A percentile compares a stretch with the other conserved stretches of the same genome.
phyloP scores from a whole-genome alignment of 2,113 vertebrate genomes.

The Neodon shergylaensis region DNA sequence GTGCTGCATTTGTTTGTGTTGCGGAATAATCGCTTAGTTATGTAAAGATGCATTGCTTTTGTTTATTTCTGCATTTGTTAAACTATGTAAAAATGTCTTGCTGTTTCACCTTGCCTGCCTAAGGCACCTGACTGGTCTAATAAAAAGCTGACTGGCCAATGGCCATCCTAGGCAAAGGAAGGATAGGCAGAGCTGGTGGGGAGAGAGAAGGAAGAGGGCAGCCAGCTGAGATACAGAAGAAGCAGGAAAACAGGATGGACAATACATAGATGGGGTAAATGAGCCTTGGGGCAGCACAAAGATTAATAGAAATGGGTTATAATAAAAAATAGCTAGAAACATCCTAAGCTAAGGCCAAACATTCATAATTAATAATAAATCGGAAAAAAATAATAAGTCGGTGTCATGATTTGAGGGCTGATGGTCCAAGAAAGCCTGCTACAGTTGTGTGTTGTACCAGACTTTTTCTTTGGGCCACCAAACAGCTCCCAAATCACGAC shows the following conservation, averaged over 20 bases:
- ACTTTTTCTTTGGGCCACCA: no score
- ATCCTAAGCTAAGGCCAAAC: neutral
- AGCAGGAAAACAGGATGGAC: neutral
- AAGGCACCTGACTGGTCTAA: neutral
- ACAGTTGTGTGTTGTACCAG: neutral
- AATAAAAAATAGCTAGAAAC: neutral
- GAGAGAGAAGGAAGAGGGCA: neutral
- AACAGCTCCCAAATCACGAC: no score
- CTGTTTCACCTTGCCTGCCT: neutral
- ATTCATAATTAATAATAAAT: neutral
- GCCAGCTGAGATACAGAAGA: neutral
- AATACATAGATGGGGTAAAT: neutral
- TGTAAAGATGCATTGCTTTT: neutral
- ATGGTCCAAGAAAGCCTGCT: neutral
- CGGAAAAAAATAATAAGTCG: neutral
- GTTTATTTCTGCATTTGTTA: neutral
- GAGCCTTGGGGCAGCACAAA: neutral
- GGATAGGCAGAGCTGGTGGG: neutral
- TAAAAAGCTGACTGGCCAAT: neutral
- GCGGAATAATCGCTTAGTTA: no score
- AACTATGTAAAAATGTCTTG: neutral
- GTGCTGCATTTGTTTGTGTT: neutral
- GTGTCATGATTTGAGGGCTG: neutral
- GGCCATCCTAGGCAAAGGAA: neutral
- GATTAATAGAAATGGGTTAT: neutral